These are phyloP conservation scores for Hymenopus coronatus DNA, from an alignment of 2,888 invertebrate genomes.

Conservation along the genomic window DNA sequence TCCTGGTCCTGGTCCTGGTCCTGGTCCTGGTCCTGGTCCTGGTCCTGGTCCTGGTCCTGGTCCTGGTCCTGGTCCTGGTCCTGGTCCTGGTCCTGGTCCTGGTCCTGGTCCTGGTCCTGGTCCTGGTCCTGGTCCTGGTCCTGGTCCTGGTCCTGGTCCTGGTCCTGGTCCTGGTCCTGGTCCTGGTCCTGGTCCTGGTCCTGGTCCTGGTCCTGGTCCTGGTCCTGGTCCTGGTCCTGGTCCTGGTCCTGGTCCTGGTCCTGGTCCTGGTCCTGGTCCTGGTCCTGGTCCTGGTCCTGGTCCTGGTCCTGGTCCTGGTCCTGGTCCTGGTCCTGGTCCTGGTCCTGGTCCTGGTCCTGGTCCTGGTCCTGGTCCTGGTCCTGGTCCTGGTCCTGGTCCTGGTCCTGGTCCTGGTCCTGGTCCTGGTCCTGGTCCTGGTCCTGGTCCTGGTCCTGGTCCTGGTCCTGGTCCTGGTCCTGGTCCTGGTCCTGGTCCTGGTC, in stretches of 20 bases:
- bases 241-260: conserved; percentile 8
- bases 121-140: conserved; percentile 7
- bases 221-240: conserved; percentile 8
- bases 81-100: conserved; percentile 8
- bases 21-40: conserved; percentile 8
- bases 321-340: conserved; percentile 8
- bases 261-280: conserved; percentile 8
- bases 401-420: conserved; percentile 8
- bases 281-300: conserved; percentile 7
- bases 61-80: conserved; percentile 8
- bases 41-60: conserved; percentile 8
- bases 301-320: conserved; percentile 7
- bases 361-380: conserved; percentile 8
- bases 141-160: conserved; percentile 8
- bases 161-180: conserved; percentile 8
- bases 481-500: conserved; percentile 7
- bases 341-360: conserved; percentile 8
- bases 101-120: conserved; percentile 7
- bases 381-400: conserved; percentile 8
- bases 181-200: conserved; percentile 8
- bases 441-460: conserved; percentile 8
- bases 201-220: conserved; percentile 8
- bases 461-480: conserved; percentile 7
- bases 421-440: conserved; percentile 8
- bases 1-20: conserved; percentile 8